These are phyloP conservation scores for Acanthurus leucopareius DNA, from an alignment of 2,797 vertebrate species.

Conservation along the genomic window DNA sequence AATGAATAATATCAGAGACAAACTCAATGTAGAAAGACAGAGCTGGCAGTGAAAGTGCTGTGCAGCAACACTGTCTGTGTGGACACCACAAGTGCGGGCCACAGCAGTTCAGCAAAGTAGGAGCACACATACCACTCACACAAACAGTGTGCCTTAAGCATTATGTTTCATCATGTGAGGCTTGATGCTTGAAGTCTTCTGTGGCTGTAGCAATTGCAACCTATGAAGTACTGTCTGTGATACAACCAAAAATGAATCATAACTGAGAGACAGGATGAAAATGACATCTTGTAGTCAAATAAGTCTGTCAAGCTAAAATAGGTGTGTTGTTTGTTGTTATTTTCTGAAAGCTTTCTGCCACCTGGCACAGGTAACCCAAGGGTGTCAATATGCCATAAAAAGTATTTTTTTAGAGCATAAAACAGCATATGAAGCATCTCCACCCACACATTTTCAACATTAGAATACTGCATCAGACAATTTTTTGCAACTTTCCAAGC, in stretches of 20 bases:
- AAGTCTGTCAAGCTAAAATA: no score
- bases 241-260: background rate
- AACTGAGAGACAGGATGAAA: no score
- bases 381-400: conserved; percentile 2
- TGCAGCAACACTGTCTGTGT: no score
- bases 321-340: background rate
- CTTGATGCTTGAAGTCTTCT: background rate
- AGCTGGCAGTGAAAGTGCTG: no score
- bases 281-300: no score
- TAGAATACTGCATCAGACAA: background rate
- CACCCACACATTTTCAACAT: background rate
- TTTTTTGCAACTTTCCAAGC: background rate
- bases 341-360: background rate
- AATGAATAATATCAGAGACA: no score
- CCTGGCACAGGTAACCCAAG: background rate
- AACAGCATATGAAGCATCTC: background rate
- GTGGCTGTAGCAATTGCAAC: background rate
- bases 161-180: no score
- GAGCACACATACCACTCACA: background rate
- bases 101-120: no score
- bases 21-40: no score
- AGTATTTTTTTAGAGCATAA: background rate
- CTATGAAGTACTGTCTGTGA: background rate
- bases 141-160: background rate
- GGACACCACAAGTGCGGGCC: no score